Percentiles rank a stretch among this genome's conserved stretches.
These are phyloP conservation scores for Phalacrocorax brasilianus DNA, from an alignment of 2,113 vertebrate species.

Conservation along the genomic window DNA sequence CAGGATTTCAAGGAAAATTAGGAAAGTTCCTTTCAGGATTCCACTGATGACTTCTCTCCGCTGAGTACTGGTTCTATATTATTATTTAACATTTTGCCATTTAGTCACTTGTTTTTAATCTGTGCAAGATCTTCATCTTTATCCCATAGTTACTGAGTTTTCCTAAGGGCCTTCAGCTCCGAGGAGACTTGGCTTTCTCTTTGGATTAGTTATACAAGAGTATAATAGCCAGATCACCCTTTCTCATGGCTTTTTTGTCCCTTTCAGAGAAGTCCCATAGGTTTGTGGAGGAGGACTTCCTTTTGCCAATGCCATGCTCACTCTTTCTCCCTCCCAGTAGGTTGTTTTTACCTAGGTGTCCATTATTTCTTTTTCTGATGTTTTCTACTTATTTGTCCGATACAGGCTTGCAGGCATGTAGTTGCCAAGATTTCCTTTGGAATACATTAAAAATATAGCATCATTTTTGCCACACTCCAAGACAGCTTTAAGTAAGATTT, in stretches of 20 bases:
- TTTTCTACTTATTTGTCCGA: neutral
- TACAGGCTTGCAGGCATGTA: neutral
- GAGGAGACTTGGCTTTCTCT: neutral
- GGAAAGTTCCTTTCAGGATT: neutral
- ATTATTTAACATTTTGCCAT: neutral
- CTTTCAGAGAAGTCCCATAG: neutral
- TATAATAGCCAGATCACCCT: neutral
- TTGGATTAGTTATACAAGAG: neutral
- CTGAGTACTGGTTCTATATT: neutral
- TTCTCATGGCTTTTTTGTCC: neutral
- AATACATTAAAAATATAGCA: neutral
- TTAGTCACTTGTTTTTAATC: neutral
- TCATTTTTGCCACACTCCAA: neutral
- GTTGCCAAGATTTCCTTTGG: neutral
- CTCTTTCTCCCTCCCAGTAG: neutral
- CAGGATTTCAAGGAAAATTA: neutral
- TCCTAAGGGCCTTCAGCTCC: neutral
- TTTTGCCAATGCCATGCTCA: neutral
- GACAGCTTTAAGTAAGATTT: neutral
- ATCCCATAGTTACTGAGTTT: neutral
- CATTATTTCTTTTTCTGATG: neutral
- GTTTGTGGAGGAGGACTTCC: neutral
- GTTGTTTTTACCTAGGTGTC: neutral
- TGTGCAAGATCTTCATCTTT: neutral
- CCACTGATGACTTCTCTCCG: neutral